Conservation (phyloP, 1,140 invertebrate species). For the Drosophila suzukii region DNA sequence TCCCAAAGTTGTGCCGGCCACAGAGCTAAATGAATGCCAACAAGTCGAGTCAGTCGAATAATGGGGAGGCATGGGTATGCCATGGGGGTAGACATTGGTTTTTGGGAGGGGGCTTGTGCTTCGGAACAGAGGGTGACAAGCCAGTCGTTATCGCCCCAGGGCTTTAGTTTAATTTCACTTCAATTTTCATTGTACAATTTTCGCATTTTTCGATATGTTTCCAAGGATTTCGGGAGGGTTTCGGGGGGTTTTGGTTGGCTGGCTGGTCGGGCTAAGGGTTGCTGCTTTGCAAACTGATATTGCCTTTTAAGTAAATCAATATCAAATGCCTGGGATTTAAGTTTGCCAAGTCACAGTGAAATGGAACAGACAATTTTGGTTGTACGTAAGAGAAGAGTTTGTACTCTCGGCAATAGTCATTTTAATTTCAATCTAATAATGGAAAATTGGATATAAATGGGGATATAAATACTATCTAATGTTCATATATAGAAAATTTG, state of each 20-base stretch:
- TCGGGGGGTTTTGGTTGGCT: slow-evolving; percentile 7
- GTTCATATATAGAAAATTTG: too few relatives aligned
- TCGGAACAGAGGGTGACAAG: slow-evolving; percentile 25
- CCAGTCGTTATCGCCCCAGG: slow-evolving; percentile 69
- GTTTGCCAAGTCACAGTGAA: slow-evolving; percentile 60
- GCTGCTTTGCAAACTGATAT: slow-evolving; percentile 71
- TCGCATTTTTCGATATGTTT: slow-evolving; percentile 76
- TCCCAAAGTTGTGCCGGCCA: slow-evolving; percentile 74
- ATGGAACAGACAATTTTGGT: slow-evolving; percentile 7
- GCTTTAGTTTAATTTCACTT: slow-evolving; percentile 81
- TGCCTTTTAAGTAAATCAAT: slow-evolving; percentile 82
- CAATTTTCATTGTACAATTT: slow-evolving; percentile 81
- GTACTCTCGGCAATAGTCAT: slow-evolving; percentile 5
- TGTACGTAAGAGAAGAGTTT: neutral
- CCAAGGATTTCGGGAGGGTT: slow-evolving; percentile 1
- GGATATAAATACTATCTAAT: too few relatives aligned
- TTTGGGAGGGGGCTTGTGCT: neutral
- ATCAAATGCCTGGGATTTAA: slow-evolving; percentile 77
- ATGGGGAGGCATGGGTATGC: neutral
- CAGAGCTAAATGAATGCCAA: slow-evolving; percentile 75
- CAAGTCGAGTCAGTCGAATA: slow-evolving; percentile 52
- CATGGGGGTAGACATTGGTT: neutral
- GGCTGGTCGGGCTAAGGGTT: slow-evolving; percentile 25
- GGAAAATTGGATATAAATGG: too few relatives aligned
- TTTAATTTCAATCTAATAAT: neutral